Conservation (phyloP, 2,888 invertebrate species). For the Apoda limacodes region DNA sequence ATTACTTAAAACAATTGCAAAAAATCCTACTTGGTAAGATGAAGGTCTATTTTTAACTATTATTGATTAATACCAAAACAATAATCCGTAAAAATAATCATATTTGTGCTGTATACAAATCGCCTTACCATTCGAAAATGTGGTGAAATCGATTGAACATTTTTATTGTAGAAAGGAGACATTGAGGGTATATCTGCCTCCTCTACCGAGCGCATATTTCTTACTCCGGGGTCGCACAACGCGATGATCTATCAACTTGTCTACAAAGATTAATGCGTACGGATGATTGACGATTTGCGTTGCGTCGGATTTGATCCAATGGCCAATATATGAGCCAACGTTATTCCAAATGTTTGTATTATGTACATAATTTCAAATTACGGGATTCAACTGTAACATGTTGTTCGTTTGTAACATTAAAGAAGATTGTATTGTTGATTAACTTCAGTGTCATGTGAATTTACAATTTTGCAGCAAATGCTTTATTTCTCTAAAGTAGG, state of each 20-base stretch:
- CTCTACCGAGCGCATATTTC: slow-evolving; percentile 14
- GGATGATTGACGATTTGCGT: slow-evolving; percentile 67
- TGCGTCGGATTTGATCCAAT: slow-evolving; percentile 51
- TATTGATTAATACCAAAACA: neutral
- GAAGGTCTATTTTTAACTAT: neutral
- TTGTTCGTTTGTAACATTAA: slow-evolving; percentile 4
- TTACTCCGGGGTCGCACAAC: slow-evolving; percentile 29
- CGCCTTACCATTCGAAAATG: slow-evolving; percentile 1
- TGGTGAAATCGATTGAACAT: no score
- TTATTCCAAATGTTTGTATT: slow-evolving; percentile 10
- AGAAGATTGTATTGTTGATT: no score
- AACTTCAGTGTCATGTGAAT: no score
- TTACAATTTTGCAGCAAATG: no score
- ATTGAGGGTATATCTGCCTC: slow-evolving; percentile 6
- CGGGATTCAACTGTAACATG: slow-evolving; percentile 3
- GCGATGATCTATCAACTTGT: slow-evolving; percentile 69
- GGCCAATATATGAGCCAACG: slow-evolving; percentile 26
- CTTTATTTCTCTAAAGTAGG: no score
- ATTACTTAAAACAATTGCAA: no score
- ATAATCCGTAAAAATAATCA: slow-evolving; percentile 4
- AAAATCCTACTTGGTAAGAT: no score
- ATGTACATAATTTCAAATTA: slow-evolving; percentile 2
- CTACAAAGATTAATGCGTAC: slow-evolving; percentile 67
- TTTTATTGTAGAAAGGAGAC: no score
- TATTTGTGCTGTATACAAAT: neutral